Evolutionary conservation across 53 echinoderm and acorn worm species (phyloP), one percentile per base, ranked within the genome.

Genomic region (Arbacia lixula): DNA sequence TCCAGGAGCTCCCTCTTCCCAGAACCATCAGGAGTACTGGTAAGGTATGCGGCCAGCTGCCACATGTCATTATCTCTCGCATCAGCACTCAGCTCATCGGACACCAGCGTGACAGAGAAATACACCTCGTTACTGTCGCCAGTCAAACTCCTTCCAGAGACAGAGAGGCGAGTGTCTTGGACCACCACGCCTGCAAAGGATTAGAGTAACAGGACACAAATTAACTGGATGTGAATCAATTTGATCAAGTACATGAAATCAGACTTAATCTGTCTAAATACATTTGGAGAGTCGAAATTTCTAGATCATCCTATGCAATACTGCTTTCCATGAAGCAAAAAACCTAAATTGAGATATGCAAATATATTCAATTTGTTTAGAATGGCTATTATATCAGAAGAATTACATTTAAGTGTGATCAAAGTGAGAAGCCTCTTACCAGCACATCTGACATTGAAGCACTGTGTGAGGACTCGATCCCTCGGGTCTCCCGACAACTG

Each of bases 381-480:
- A n/a, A n/a, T n/a, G n/a, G n/a, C n/a, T n/a, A n/a, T n/a, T n/a
- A n/a, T n/a, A n/a, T n/a, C n/a, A n/a, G n/a, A n/a, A n/a, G n/a
- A n/a, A n/a, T n/a, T n/a, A n/a, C n/a, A n/a, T n/a, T n/a, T n/a
- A n/a, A n/a, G n/a, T n/a, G n/a, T n/a, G n/a, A n/a, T n/a, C n/a
- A n/a, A n/a, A n/a, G n/a, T n/a, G n/a, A n/a, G n/a, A n/a, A n/a
- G n/a, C n/a, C n/a, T n/a, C 72, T 79, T 62, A 87, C 96, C 96
- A 76, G 88, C 85, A 53, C 93, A 93, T 40, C 89, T 88, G 12
- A 93, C 79, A n/a, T 74, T 75, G 72, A 92, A 94, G 83, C 96
- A 93, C 39, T 93, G 89, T 5, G 93, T 90, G 1, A 96, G 88
- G 11, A 93, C 92, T 36, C 86, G 54, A 6, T 87, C 71, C 26